These are phyloP conservation scores for Arctocebus calabarensis DNA, from an alignment of 2,797 vertebrate genomes.

Conservation along the genomic window DNA sequence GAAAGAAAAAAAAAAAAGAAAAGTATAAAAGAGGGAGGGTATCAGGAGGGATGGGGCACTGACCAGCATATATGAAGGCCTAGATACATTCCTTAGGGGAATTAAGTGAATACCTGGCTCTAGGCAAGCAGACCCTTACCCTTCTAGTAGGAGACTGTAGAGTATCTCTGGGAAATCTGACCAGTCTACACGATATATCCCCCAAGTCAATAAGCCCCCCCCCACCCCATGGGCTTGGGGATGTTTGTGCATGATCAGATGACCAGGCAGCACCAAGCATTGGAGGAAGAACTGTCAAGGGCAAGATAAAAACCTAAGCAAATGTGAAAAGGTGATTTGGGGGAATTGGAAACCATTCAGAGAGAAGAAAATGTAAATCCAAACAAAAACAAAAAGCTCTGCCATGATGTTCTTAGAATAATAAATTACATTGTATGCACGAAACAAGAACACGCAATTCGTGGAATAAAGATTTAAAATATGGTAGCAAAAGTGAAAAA, in stretches of 20 bases:
- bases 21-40: not conserved
- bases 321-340: not conserved
- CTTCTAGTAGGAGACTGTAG: not conserved
- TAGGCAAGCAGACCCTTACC: not conserved
- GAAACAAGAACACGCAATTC: conserved; percentile 15
- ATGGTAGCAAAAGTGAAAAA: not conserved
- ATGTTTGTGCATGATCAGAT: not conserved
- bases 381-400: not conserved
- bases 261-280: not conserved
- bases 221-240: not conserved
- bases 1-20: too few species aligned
- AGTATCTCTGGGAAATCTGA: not conserved
- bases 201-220: not conserved
- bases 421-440: conserved; percentile 31
- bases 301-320: not conserved
- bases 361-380: conserved; percentile 44
- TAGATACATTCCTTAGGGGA: not conserved
- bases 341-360: conserved; percentile 41
- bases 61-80: not conserved
- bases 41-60: not conserved
- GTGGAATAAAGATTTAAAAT: conserved; percentile 45
- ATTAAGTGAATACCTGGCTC: not conserved
- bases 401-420: conserved; percentile 38
- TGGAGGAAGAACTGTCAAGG: not conserved
- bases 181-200: not conserved